These are phyloP conservation scores for Pycnomerus fuliginosus DNA, from an alignment of 2,888 invertebrate species.

Conservation along the genomic window DNA sequence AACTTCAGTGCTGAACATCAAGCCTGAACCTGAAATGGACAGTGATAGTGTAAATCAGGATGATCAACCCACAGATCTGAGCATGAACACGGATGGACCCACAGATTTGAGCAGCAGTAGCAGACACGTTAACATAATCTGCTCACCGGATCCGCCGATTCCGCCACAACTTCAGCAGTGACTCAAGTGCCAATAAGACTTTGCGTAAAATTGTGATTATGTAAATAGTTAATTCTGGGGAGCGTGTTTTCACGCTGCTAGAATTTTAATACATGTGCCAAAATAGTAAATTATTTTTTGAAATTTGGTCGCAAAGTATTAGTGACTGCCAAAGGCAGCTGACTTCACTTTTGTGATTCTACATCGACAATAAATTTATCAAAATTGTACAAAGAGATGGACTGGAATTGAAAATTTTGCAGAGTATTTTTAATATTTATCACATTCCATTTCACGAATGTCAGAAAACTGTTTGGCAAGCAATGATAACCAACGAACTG, in stretches of 20 bases:
- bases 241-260: too few relatives aligned
- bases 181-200: constrained; percentile 33
- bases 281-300: constrained; percentile 32
- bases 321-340: constrained; percentile 41
- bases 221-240: too few relatives aligned
- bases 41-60: constrained; percentile 37
- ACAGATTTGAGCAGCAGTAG: constrained; percentile 48
- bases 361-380: constrained; percentile 31
- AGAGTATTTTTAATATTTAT: constrained; percentile 20
- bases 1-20: constrained; percentile 34
- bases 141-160: constrained; percentile 50
- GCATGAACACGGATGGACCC: constrained; percentile 50
- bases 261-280: constrained; percentile 32
- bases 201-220: constrained; percentile 36
- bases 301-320: constrained; percentile 14
- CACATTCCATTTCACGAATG: constrained; percentile 38
- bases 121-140: constrained; percentile 49
- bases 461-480: constrained; percentile 33
- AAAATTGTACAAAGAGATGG: constrained; percentile 42
- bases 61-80: constrained; percentile 52
- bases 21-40: constrained; percentile 38
- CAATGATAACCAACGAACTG: constrained; percentile 32
- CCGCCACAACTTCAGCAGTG: constrained; percentile 24
- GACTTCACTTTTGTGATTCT: constrained; percentile 33
- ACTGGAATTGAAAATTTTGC: constrained; percentile 41